Evolutionary conservation across 1,140 invertebrate genomes (phyloP).

Genomic region (Drosophila parvula): DNA sequence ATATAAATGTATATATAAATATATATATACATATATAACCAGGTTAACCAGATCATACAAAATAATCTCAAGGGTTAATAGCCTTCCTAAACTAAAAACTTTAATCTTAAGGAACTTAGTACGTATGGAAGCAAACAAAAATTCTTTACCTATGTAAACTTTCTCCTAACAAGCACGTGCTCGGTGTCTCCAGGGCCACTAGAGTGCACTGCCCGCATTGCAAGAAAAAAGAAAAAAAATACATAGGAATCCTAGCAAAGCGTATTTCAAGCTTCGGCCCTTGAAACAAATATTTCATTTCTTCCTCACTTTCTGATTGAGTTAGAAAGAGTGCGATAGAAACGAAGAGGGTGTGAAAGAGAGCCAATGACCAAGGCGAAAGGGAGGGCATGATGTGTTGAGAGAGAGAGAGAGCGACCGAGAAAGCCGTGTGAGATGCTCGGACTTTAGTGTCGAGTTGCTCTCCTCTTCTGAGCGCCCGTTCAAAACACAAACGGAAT

Average conservation of each 20-base stretch:
- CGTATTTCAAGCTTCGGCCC: neutral
- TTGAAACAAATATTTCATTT: neutral
- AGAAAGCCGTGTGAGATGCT: conserved; percentile 21
- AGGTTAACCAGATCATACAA: too few species aligned
- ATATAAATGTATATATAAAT: neutral
- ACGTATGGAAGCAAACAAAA: too few species aligned
- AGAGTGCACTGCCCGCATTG: too few species aligned
- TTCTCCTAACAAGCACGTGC: too few species aligned
- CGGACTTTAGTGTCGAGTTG: conserved; percentile 34
- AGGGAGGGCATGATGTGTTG: neutral
- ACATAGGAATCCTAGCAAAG: neutral
- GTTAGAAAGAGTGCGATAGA: conserved; percentile 20
- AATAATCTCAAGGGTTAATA: too few species aligned
- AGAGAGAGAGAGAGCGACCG: conserved; percentile 1
- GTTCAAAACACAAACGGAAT: conserved; percentile 81
- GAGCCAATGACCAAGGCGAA: neutral
- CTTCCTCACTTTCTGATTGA: conserved; percentile 8
- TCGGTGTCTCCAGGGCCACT: too few species aligned
- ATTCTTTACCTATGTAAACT: too few species aligned
- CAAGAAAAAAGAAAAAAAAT: too few species aligned
- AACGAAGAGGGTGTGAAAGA: conserved; percentile 4
- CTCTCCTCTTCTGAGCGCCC: conserved; percentile 64
- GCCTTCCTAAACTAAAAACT: too few species aligned
- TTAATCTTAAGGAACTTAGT: too few species aligned
- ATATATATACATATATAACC: too few species aligned